A percentile compares a stretch with the other conserved stretches of the same genome.
Evolutionary conservation across 2,113 vertebrate species (phyloP).

Genomic region (Pitta sordida): DNA sequence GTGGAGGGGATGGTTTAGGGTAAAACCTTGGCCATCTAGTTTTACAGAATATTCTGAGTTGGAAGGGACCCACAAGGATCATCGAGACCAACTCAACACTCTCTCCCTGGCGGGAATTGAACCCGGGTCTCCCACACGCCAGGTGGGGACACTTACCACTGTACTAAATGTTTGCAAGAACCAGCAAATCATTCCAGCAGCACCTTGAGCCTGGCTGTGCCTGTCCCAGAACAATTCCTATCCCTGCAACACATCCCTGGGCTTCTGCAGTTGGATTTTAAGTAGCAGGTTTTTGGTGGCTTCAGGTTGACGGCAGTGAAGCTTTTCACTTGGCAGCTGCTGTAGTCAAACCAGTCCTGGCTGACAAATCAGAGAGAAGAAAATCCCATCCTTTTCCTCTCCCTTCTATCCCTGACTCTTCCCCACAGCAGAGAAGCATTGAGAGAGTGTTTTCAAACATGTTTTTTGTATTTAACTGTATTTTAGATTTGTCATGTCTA

Average conservation of each 20-base stretch:
- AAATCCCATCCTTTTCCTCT: background rate
- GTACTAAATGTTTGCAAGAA: rapidly evolving
- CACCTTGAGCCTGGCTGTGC: background rate
- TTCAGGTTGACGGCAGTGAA: background rate
- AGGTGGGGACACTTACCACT: too few relatives aligned
- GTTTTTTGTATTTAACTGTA: background rate
- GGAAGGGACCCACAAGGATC: too few relatives aligned
- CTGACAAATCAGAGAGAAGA: background rate
- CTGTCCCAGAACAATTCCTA: background rate
- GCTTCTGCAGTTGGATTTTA: background rate
- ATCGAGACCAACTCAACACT: too few relatives aligned
- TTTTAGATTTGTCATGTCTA: background rate
- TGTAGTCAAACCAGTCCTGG: background rate
- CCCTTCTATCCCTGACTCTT: background rate
- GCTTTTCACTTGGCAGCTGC: background rate
- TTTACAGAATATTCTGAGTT: too few relatives aligned
- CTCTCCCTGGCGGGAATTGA: too few relatives aligned
- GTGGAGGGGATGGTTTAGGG: background rate
- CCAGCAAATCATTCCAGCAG: background rate
- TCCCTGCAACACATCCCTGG: rapidly evolving
- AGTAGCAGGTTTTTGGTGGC: background rate
- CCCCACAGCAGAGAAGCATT: background rate
- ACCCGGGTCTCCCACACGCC: too few relatives aligned
- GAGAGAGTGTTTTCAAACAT: background rate
- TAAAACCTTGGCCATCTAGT: background rate